These are phyloP conservation scores for Aproaerema taeniolella DNA, from an alignment of 2,888 invertebrate species.

Conservation along the genomic window DNA sequence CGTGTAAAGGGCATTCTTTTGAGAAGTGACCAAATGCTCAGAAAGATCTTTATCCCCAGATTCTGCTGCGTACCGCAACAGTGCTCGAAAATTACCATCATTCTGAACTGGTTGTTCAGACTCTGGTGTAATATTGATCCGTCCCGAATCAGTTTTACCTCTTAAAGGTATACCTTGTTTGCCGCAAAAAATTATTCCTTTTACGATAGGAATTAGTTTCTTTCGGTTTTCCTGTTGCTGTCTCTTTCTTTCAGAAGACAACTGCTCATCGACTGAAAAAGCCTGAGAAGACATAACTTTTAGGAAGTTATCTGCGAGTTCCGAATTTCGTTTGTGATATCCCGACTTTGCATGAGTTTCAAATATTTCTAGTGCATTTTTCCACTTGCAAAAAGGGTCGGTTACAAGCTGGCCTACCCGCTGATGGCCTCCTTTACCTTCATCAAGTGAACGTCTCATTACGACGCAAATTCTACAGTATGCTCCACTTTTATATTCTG, in stretches of 20 bases:
- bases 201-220: not conserved
- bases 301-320: no score
- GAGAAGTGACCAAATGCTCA: conserved; percentile 17
- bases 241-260: not conserved
- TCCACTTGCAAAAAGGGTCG: no score
- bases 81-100: conserved; percentile 18
- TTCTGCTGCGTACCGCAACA: conserved; percentile 18
- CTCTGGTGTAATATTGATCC: conserved; percentile 13
- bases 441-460: no score
- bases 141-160: conserved; percentile 12
- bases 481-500: no score
- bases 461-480: no score
- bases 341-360: no score
- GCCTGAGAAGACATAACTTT: no score
- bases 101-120: conserved; percentile 15
- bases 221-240: not conserved
- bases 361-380: no score
- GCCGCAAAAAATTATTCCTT: not conserved
- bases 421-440: no score
- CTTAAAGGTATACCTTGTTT: not conserved
- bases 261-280: not conserved
- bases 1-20: conserved; percentile 17
- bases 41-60: conserved; percentile 16
- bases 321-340: no score
- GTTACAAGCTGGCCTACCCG: no score